Evolutionary conservation across 1,140 invertebrate genomes (phyloP).

Genomic region (Rhizoglyphus robini): DNA sequence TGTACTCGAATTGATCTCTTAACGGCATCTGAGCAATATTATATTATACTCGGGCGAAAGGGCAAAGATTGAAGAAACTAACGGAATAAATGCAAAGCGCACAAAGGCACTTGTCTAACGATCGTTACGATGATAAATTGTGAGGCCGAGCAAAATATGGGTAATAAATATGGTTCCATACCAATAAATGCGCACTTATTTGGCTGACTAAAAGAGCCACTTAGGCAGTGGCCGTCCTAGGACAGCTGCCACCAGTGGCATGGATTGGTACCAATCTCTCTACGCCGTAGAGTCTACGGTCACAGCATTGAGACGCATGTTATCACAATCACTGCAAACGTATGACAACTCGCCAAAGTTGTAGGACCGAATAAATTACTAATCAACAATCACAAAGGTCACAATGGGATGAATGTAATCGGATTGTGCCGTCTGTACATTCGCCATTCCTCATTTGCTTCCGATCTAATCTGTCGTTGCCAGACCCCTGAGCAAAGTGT

Average conservation of each 20-base stretch:
- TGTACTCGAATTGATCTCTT: neutral
- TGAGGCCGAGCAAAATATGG: neutral
- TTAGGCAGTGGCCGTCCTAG: too few relatives aligned
- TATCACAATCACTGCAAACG: neutral
- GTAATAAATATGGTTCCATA: neutral
- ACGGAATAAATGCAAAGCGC: neutral
- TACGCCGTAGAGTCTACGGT: too few relatives aligned
- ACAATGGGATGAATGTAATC: neutral
- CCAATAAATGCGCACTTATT: neutral
- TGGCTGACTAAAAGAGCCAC: neutral
- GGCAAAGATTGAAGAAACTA: neutral
- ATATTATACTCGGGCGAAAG: neutral
- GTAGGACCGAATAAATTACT: neutral
- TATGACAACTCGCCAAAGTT: neutral
- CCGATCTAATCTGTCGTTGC: constrained; percentile 6
- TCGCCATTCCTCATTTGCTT: neutral
- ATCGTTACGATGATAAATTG: too few relatives aligned
- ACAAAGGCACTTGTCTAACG: too few relatives aligned
- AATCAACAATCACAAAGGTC: constrained; percentile 7
- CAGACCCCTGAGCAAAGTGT: neutral
- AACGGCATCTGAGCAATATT: too few relatives aligned
- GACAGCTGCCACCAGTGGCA: too few relatives aligned
- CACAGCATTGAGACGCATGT: too few relatives aligned
- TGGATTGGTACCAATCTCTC: too few relatives aligned
- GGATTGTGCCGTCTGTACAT: neutral